These are phyloP conservation scores for Myotis pilosus DNA, from an alignment of 2,797 vertebrate species.

Conservation along the genomic window DNA sequence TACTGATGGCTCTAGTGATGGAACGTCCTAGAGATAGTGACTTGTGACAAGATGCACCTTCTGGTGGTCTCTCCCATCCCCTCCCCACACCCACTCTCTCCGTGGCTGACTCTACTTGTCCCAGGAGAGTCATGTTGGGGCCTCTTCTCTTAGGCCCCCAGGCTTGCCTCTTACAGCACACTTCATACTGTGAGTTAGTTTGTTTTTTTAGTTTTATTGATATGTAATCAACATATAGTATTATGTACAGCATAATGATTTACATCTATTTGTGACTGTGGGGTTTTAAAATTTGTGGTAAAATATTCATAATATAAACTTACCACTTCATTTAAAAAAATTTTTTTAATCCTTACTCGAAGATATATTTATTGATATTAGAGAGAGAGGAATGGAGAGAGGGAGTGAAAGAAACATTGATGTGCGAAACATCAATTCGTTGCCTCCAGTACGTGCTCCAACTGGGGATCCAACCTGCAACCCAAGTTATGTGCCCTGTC, in stretches of 20 bases:
- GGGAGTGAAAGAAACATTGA: neutral
- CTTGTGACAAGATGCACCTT: neutral
- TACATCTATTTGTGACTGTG: neutral
- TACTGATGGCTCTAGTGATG: neutral
- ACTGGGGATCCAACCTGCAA: neutral
- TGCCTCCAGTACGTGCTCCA: neutral
- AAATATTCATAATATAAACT: neutral
- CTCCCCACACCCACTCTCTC: neutral
- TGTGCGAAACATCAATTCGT: neutral
- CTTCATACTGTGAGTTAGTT: neutral
- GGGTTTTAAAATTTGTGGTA: neutral
- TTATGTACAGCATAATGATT: neutral
- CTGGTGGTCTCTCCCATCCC: neutral
- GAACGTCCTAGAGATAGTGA: neutral
- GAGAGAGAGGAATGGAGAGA: neutral
- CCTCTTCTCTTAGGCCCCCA: neutral
- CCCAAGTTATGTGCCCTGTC: neutral
- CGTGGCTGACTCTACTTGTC: neutral
- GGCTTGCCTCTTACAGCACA: neutral
- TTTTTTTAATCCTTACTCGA: neutral
- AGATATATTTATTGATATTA: neutral
- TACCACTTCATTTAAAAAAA: neutral
- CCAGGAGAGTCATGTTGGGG: neutral
- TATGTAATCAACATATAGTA: neutral
- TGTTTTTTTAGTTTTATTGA: neutral